These are phyloP conservation scores for Lasioglossum oenotherae DNA, from an alignment of 2,888 invertebrate species.

Conservation along the genomic window DNA sequence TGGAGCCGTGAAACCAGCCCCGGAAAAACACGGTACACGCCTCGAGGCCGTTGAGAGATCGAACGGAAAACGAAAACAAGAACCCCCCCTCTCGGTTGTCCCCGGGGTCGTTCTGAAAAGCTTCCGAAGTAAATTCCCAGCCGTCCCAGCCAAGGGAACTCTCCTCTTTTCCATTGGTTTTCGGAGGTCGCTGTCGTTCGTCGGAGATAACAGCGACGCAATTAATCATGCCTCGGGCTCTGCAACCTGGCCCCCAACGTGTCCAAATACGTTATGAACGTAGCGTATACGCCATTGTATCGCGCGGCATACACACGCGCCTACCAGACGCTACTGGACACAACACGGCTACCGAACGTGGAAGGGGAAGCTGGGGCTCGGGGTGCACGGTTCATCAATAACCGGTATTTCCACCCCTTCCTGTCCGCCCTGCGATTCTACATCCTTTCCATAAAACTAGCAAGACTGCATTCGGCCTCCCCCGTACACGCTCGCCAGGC, in stretches of 20 bases:
- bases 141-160: not conserved
- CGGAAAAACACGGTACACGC: not conserved
- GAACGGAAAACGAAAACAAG: not conserved
- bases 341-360: conserved; percentile 37
- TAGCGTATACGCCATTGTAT: conserved; percentile 59
- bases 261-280: conserved; percentile 65
- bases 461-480: conserved; percentile 55
- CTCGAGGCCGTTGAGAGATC: not conserved
- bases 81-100: not conserved
- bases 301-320: conserved; percentile 45
- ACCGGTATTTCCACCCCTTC: conserved; percentile 60
- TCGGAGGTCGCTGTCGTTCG: conserved; percentile 31
- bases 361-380: conserved; percentile 15
- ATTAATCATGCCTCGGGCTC: conserved; percentile 62
- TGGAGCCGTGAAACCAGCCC: not conserved
- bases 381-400: conserved; percentile 72
- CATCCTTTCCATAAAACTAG: conserved; percentile 63
- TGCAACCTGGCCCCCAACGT: conserved; percentile 42
- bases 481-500: conserved; percentile 26
- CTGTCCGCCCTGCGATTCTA: conserved; percentile 45
- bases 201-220: conserved; percentile 51
- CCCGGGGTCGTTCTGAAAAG: not conserved
- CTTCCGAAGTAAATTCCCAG: conserved; percentile 13
- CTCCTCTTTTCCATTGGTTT: conserved; percentile 19
- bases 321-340: conserved; percentile 47